These are phyloP conservation scores for Mastomys coucha DNA, from an alignment of 2,113 vertebrate genomes.

Conservation along the genomic window DNA sequence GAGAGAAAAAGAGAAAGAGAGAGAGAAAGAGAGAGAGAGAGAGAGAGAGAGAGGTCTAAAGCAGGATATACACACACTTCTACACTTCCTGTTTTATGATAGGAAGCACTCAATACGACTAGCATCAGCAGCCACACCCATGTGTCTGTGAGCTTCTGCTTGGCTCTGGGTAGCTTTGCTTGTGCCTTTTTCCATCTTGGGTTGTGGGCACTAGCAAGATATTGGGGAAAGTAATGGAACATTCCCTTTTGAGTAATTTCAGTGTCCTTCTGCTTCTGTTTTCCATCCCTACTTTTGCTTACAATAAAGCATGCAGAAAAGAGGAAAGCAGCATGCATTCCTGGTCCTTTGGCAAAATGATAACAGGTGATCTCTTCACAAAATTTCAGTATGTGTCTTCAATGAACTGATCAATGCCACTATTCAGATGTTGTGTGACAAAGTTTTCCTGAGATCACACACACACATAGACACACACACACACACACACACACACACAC, in stretches of 20 bases:
- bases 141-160: not conserved
- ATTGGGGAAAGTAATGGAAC: not conserved
- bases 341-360: not conserved
- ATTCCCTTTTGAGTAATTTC: not conserved
- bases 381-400: not conserved
- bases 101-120: constrained; percentile 27
- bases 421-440: not conserved
- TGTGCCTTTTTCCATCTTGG: not conserved
- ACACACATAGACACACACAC: not conserved
- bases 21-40: too few relatives aligned
- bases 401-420: not conserved
- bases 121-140: not conserved
- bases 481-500: not conserved
- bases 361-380: not conserved
- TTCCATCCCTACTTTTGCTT: not conserved
- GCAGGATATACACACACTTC: not conserved
- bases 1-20: too few relatives aligned
- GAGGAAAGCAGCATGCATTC: not conserved
- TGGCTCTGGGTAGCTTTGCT: not conserved
- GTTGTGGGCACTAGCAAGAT: accelerated
- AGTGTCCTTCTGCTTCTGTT: not conserved
- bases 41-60: not conserved
- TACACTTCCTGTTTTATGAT: constrained; percentile 67
- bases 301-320: not conserved
- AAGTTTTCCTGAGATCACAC: not conserved